Evolutionary conservation across 1,140 invertebrate genomes (phyloP), one percentile per base, ranked within the genome.

Genomic region (Popillia japonica): DNA sequence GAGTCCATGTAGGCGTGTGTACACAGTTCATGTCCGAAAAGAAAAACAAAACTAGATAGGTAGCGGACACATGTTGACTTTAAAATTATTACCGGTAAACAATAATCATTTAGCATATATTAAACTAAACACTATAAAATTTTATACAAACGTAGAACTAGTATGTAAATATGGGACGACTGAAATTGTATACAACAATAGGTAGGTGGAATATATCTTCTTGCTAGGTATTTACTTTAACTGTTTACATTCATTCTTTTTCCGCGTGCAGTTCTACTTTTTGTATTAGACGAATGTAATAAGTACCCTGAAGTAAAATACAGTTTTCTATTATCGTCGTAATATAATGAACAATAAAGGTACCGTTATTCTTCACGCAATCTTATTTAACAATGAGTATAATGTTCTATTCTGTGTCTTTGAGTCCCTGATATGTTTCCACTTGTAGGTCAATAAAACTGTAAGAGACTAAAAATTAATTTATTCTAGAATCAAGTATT

Each of bases 51-150:
- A 68, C 11, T 22, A 34, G 9, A 55, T 17, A 2, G 0, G 14
- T 55, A 17, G 48, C 7, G 17, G 61, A 6, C 11, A 22, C 17
- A 68, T 68, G 22, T 68, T 68, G 20, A 68, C 27, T 68, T 68
- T 68, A 68, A 9, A 68, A 14, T 68, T 68, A 68, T 68, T 34
- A 68, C 17, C 22, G 22, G 10, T 68, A 68, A 68, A 68, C 61
- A 22, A 68, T 34, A 23, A 68, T 23, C 61, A 68, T 23, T 68
- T 68, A 68, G 61, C 61, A 68, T 68, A 23, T 34, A 68, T 68
- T 68, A 68, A 17, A 22, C 11, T 68, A 27, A 68, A 68, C 27
- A 14, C 10, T 20, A 27, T 68, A 68, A 68, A 68, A 10, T 20
- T 68, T 68, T 68, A 68, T 34, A 68, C 27, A 68, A 68, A 68